phyloP scores from a whole-genome alignment of 2,797 vertebrate species.

The Leuciscus waleckii region DNA sequence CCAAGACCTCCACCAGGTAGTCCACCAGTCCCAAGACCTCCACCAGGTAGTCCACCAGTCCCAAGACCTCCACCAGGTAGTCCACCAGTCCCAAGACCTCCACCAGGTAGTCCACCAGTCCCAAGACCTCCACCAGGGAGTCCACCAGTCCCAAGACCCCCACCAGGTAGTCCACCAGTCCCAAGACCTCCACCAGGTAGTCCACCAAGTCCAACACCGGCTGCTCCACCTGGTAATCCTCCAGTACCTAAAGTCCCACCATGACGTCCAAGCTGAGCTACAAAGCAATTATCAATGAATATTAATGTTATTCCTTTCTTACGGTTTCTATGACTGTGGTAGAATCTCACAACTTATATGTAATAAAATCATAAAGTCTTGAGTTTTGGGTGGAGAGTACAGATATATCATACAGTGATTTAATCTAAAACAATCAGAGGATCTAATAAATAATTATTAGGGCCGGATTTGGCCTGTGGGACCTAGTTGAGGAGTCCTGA shows the following conservation, averaged over 20 bases:
- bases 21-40: slow-evolving; percentile 58
- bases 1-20: slow-evolving; percentile 55
- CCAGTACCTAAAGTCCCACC: slow-evolving; percentile 62
- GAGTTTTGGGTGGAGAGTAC: background rate
- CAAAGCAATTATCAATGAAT: slow-evolving; percentile 14
- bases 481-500: background rate
- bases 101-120: slow-evolving; percentile 48
- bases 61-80: slow-evolving; percentile 54
- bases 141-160: slow-evolving; percentile 38
- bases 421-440: background rate
- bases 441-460: background rate
- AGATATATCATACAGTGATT: background rate
- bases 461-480: background rate
- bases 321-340: background rate
- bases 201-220: slow-evolving; percentile 23
- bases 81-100: slow-evolving; percentile 33
- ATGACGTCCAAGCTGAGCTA: slow-evolving; percentile 65
- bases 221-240: slow-evolving; percentile 49
- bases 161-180: slow-evolving; percentile 33
- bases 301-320: background rate
- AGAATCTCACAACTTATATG: background rate
- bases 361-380: background rate
- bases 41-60: slow-evolving; percentile 40
- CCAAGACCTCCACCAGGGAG: slow-evolving; percentile 44
- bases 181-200: slow-evolving; percentile 54